Evolutionary conservation across 2,113 vertebrate genomes (phyloP).

Genomic region (Sarotherodon lohbergeri): DNA sequence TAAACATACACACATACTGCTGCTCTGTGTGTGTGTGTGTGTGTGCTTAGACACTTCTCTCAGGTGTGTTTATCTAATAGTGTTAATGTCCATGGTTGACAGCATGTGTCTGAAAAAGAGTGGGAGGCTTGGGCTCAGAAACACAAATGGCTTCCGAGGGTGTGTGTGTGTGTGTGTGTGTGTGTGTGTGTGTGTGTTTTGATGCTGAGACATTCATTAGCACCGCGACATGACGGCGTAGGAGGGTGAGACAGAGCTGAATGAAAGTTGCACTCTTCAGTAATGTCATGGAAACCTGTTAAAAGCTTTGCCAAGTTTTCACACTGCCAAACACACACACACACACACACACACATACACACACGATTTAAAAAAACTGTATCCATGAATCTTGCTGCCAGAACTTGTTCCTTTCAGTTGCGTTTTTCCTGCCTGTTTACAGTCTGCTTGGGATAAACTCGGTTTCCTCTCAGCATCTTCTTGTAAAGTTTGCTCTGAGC

Average conservation of each 20-base stretch:
- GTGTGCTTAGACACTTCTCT: background rate
- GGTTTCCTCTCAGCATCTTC: background rate
- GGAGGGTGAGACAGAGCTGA: conserved; percentile 18
- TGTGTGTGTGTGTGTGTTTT: background rate
- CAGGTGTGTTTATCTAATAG: background rate
- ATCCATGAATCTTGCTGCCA: background rate
- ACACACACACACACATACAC: background rate
- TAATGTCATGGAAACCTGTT: conserved; percentile 29
- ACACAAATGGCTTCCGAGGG: background rate
- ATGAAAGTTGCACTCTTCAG: conserved; percentile 6
- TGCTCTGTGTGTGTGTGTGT: background rate
- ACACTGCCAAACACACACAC: background rate
- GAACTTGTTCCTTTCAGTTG: background rate
- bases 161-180: background rate
- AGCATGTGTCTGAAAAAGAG: background rate
- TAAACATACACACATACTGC: background rate
- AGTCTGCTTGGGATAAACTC: accelerated
- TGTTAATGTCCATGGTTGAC: background rate
- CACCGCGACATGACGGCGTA: conserved; percentile 1
- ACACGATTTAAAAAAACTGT: background rate
- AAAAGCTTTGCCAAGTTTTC: background rate
- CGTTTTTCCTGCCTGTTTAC: background rate
- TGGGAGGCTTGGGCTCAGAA: background rate
- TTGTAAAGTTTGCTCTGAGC: background rate
- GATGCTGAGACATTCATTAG: conserved; percentile 23